Conservation (phyloP, 1,140 invertebrate genomes). For the Zelostemma sp. region DNA sequence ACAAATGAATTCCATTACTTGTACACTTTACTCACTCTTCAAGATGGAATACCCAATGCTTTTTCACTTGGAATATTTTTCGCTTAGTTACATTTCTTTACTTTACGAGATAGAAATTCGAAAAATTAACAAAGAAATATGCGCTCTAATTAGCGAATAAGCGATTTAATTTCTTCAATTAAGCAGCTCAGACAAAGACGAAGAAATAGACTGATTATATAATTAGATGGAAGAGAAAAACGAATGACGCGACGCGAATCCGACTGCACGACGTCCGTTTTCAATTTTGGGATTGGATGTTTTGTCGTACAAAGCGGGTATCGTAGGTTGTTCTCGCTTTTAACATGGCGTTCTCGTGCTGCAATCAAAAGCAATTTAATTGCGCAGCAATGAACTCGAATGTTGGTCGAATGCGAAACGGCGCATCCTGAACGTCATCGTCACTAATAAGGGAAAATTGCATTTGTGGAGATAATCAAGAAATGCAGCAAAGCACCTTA, state of each 20-base stretch:
- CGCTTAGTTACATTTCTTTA: no score
- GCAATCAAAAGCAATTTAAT: slow-evolving; percentile 40
- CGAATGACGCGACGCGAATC: no score
- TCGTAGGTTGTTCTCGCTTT: slow-evolving; percentile 18
- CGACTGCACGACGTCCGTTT: no score
- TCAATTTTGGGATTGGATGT: slow-evolving; percentile 15
- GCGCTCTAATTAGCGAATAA: no score
- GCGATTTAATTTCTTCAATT: no score
- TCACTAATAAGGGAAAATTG: slow-evolving; percentile 31
- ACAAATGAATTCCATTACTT: no score
- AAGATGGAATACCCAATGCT: no score
- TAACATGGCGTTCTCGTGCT: slow-evolving; percentile 20
- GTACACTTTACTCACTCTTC: no score
- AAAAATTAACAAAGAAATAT: no score
- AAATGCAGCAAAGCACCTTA: slow-evolving; percentile 19
- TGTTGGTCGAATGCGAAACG: slow-evolving; percentile 23
- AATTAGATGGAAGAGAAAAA: slow-evolving; percentile 6
- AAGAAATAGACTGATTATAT: slow-evolving; percentile 1
- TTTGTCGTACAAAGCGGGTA: slow-evolving; percentile 24
- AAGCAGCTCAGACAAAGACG: no score
- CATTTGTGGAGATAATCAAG: slow-evolving; percentile 22
- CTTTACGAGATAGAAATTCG: no score
- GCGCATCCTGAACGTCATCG: slow-evolving; percentile 14
- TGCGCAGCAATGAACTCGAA: slow-evolving; percentile 33
- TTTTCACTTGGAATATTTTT: no score